These are phyloP conservation scores for Addax nasomaculatus DNA, from an alignment of 2,113 vertebrate species.

Conservation along the genomic window DNA sequence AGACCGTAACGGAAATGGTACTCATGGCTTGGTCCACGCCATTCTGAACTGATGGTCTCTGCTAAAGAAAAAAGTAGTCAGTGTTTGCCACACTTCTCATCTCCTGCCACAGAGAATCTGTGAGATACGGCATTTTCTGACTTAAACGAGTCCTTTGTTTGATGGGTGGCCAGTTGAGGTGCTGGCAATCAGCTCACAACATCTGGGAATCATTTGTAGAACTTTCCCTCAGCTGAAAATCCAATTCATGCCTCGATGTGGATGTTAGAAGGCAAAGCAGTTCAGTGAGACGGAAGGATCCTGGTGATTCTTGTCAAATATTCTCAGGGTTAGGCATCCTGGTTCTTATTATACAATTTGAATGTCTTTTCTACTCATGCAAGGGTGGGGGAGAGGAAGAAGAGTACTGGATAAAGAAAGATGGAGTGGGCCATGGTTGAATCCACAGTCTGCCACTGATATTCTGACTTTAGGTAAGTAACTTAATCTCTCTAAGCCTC, in stretches of 20 bases:
- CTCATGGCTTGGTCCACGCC: not conserved
- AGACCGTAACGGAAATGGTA: not conserved
- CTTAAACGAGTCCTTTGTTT: not conserved
- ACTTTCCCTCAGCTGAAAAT: constrained; percentile 58
- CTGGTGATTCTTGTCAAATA: not conserved
- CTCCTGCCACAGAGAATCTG: not conserved
- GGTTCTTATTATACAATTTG: not conserved
- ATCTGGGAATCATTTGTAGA: constrained; percentile 72
- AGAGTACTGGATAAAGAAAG: not conserved
- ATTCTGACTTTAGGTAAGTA: not conserved
- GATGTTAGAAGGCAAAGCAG: constrained; percentile 32
- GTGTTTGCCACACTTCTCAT: not conserved
- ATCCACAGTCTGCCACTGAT: not conserved
- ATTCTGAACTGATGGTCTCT: fast-evolving
- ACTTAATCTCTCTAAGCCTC: not conserved
- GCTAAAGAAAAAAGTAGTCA: not conserved
- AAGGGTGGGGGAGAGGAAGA: fast-evolving
- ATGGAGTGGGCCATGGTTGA: not conserved
- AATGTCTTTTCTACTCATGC: not conserved
- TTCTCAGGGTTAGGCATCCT: not conserved
- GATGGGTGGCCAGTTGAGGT: constrained; percentile 29
- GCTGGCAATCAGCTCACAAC: constrained; percentile 47
- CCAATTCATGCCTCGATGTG: not conserved
- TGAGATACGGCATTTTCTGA: not conserved
- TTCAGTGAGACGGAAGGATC: constrained; percentile 23